Percentiles rank a stretch among this genome's conserved stretches.
Conservation (phyloP, 1,140 invertebrate species). For the Nixonia krombeini region DNA sequence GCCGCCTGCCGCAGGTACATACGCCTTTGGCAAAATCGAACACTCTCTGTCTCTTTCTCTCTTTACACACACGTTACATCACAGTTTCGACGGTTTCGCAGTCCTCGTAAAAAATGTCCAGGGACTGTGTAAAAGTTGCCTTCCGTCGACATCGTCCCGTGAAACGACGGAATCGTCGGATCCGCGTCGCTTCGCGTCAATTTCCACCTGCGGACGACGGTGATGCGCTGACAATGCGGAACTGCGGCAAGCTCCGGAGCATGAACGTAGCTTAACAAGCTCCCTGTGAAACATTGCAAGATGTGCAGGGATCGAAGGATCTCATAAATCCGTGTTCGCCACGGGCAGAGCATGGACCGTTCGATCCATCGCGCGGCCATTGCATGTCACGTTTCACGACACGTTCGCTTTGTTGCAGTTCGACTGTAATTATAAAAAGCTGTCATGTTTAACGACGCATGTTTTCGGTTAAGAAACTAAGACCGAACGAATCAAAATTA, state of each 20-base stretch:
- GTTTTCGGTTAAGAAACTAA: no score
- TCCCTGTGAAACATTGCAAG: constrained; percentile 10
- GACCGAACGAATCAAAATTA: not conserved
- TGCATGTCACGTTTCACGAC: not conserved
- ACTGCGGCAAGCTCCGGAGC: not conserved
- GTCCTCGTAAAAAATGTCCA: constrained; percentile 2
- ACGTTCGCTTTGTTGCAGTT: not conserved
- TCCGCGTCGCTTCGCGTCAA: constrained; percentile 11
- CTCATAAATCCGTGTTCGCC: constrained; percentile 13
- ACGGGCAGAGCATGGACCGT: constrained; percentile 4
- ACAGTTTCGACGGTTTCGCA: constrained; percentile 2
- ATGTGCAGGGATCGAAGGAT: not conserved
- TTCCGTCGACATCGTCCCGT: constrained; percentile 6
- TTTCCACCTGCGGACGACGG: not conserved
- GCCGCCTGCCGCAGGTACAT: not conserved
- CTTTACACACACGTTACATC: not conserved
- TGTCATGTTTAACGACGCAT: no score
- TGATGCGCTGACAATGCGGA: constrained; percentile 16
- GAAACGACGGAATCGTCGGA: no score
- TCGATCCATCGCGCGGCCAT: not conserved
- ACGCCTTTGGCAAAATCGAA: constrained; percentile 5
- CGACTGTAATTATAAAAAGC: no score
- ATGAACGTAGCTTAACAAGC: constrained; percentile 13
- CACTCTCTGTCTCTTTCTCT: not conserved
- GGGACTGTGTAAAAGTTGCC: constrained; percentile 11